Percentiles rank a stretch among this genome's conserved stretches.
Evolutionary conservation across 1,140 invertebrate genomes (phyloP).

Genomic region (Zophobas morio): DNA sequence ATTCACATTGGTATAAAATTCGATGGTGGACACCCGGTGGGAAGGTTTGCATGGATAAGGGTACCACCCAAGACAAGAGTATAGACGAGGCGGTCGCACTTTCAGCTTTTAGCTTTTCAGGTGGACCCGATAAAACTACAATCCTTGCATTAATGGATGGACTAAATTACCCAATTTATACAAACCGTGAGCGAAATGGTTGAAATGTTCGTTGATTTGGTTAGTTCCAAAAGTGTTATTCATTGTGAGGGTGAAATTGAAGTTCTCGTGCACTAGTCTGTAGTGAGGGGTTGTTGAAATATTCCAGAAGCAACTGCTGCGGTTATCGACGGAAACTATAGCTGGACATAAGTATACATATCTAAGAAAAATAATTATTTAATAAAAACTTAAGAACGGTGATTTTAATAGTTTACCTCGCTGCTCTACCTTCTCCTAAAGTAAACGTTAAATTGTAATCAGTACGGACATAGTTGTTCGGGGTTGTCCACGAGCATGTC

Average conservation of each 20-base stretch:
- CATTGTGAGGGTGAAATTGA: constrained; percentile 71
- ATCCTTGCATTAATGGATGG: constrained; percentile 22
- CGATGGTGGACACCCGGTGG: constrained; percentile 73
- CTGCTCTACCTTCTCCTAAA: constrained; percentile 66
- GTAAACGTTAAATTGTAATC: constrained; percentile 72
- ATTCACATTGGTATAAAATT: constrained; percentile 76
- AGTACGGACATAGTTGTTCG: constrained; percentile 69
- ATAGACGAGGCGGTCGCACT: constrained; percentile 73
- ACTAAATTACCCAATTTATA: constrained; percentile 14
- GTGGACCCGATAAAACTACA: constrained; percentile 74
- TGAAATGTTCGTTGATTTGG: constrained; percentile 69
- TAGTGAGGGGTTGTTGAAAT: constrained; percentile 73
- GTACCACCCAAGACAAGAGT: constrained; percentile 73
- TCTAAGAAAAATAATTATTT: background rate
- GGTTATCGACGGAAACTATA: constrained; percentile 58
- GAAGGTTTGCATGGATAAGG: constrained; percentile 73
- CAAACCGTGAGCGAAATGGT: constrained; percentile 75
- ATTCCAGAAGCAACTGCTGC: constrained; percentile 71
- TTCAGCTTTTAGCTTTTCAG: constrained; percentile 71
- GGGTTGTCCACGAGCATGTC: constrained; percentile 76
- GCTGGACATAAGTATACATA: constrained; percentile 63
- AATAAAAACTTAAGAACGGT: too few relatives aligned
- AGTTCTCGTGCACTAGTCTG: constrained; percentile 72
- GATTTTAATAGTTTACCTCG: constrained; percentile 55
- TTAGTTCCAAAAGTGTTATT: constrained; percentile 72